These are phyloP conservation scores for Anisognathus igniventris DNA, from an alignment of 2,797 vertebrate species.

Conservation along the genomic window DNA sequence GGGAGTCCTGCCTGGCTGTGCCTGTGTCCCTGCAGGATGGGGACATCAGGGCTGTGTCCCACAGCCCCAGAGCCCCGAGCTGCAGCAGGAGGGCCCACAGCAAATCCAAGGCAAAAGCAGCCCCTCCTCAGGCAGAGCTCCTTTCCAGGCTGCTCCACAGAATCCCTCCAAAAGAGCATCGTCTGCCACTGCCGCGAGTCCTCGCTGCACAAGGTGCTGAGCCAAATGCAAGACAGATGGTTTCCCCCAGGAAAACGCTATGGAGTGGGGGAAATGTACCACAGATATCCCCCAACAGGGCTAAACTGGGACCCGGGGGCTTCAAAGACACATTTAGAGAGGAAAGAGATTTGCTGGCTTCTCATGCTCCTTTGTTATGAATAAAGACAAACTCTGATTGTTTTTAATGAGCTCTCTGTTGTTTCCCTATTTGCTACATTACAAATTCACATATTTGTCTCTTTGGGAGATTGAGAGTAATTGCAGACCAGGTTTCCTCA, in stretches of 20 bases:
- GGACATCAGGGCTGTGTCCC: not conserved
- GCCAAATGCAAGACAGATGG: not conserved
- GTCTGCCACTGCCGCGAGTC: fast-evolving
- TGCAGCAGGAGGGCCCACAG: fast-evolving
- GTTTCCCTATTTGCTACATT: not conserved
- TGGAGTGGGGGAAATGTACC: not conserved
- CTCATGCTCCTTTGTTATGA: not conserved
- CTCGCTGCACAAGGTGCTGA: not conserved
- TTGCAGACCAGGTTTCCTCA: not conserved
- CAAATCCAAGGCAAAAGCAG: not conserved
- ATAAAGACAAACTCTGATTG: not conserved
- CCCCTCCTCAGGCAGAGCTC: not conserved
- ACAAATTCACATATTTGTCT: not conserved
- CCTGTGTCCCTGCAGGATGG: not conserved
- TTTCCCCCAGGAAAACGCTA: not conserved
- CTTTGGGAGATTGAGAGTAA: not conserved
- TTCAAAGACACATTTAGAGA: not conserved
- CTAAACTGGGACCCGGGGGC: not conserved
- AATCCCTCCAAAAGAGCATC: not conserved
- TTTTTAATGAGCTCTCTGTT: not conserved
- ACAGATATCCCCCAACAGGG: not conserved
- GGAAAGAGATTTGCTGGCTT: not conserved
- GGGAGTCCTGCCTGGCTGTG: fast-evolving
- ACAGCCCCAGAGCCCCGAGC: fast-evolving
- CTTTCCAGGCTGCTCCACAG: not conserved